Percentiles rank a stretch among this genome's conserved stretches.
These are phyloP conservation scores for Magallana angulata DNA, from an alignment of 1,140 invertebrate species.

Conservation along the genomic window DNA sequence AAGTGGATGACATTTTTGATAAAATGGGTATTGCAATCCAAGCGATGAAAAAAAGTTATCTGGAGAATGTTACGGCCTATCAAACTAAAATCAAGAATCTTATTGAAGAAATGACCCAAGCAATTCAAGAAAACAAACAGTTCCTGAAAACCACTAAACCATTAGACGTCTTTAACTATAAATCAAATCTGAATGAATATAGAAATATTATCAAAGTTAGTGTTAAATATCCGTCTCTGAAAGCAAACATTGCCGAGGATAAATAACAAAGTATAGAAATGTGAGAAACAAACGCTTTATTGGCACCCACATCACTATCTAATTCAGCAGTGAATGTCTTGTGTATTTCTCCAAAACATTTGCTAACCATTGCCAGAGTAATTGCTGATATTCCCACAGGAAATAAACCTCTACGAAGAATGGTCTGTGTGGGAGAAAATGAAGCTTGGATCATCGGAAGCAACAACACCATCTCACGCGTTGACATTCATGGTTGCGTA, in stretches of 20 bases:
- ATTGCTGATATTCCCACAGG: not conserved
- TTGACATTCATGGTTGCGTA: not conserved
- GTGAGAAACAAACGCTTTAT: not conserved
- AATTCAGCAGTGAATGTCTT: not conserved
- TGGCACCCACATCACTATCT: not conserved
- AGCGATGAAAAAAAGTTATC: not conserved
- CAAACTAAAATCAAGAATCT: not conserved
- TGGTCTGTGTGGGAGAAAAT: not conserved
- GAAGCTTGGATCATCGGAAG: not conserved
- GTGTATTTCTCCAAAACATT: too few species aligned
- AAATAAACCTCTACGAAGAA: not conserved
- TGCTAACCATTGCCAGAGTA: not conserved
- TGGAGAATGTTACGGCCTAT: not conserved
- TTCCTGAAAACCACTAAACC: not conserved
- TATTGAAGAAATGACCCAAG: not conserved
- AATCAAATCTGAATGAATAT: not conserved
- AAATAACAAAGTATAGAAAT: not conserved
- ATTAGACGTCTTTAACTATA: not conserved
- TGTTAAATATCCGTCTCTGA: not conserved
- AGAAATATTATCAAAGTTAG: not conserved
- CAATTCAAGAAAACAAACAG: not conserved
- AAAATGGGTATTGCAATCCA: not conserved
- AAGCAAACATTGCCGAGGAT: not conserved
- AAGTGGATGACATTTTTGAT: not conserved
- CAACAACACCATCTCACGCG: not conserved